Conservation (phyloP, 2,113 vertebrate species). For the Megaleporinus macrocephalus region DNA sequence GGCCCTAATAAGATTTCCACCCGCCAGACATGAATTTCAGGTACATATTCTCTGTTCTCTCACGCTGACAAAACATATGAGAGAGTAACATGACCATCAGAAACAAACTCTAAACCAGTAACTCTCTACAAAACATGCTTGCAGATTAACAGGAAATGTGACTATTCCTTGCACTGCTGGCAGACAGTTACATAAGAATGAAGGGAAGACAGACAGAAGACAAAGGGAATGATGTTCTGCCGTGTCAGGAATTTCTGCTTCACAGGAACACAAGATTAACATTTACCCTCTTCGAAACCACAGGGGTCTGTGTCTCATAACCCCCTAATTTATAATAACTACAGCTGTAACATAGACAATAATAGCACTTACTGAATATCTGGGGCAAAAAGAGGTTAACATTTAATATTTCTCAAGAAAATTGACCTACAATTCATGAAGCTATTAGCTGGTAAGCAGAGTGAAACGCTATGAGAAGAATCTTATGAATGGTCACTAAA, state of each 20-base stretch:
- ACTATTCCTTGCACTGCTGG: neutral
- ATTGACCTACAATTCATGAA: neutral
- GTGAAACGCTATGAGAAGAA: neutral
- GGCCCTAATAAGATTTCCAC: too few relatives aligned
- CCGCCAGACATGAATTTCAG: too few relatives aligned
- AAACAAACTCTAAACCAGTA: constrained; percentile 27
- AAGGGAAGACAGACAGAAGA: too few relatives aligned
- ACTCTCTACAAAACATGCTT: neutral
- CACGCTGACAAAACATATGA: neutral
- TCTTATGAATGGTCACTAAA: neutral
- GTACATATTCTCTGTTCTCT: too few relatives aligned
- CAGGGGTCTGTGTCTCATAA: neutral
- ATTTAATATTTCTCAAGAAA: neutral
- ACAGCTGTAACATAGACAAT: neutral
- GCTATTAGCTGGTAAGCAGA: neutral
- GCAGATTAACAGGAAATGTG: constrained; percentile 9
- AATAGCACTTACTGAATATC: neutral
- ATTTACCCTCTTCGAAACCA: too few relatives aligned
- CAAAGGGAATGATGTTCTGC: neutral
- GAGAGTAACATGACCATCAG: constrained; percentile 10
- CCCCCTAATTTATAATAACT: too few relatives aligned
- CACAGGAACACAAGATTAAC: neutral
- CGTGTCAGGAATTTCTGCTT: neutral
- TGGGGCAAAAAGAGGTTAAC: neutral
- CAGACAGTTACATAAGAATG: constrained; percentile 19